Base-by-base conservation (phyloP, 2,113 vertebrate genomes). In the Dicentrarchus labrax region DNA sequence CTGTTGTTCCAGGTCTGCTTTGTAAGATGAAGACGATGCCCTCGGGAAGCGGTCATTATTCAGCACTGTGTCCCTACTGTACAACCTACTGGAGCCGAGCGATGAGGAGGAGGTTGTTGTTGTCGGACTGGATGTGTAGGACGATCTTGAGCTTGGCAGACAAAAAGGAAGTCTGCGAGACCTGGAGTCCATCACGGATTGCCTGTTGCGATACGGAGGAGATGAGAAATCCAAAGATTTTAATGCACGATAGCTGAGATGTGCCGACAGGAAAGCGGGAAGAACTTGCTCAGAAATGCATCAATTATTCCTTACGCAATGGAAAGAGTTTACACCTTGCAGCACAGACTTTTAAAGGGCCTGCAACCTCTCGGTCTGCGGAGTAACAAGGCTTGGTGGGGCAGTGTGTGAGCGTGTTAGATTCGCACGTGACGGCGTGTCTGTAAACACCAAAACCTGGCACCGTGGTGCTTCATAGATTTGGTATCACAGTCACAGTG, bases 101-200 rank as follows among this genome's bases (percentile, higher is more conserved):
- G 94, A 85, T 2, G 95, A 92, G 21, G 94, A 93, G 6, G 94
- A 84, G 15, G 82, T 76, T 0, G 93, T 16, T 4, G n/a, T 3
- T 30, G 30, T 30, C 30, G 94, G 83, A 43, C 85, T 78, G 2
- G 93, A 83, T 6, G 91, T 83, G 54, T 93, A 91, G 17, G 94
- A 88, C 0, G 95, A 92, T 70, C 87, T 85, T 4, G 97, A 90
- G 82, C 94, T 91, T 60, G 97, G 92, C 53, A 97, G 90, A 79
- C 95, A 96, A 91, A 97, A 96, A 41, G 98, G 96, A 94, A 98
- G 96, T 84, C 98, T 96, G 86, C 90, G 90, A 79, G 97, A 96
- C 90, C 97, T 97, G 79, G 98, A 98, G 91, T 99, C 98, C 98
- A 99, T 99, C 91, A 84, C 92, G 86, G 87, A 77, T 83, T 24